phyloP scores from a whole-genome alignment of 2,888 invertebrate genomes.

The Apodemia hepburni region DNA sequence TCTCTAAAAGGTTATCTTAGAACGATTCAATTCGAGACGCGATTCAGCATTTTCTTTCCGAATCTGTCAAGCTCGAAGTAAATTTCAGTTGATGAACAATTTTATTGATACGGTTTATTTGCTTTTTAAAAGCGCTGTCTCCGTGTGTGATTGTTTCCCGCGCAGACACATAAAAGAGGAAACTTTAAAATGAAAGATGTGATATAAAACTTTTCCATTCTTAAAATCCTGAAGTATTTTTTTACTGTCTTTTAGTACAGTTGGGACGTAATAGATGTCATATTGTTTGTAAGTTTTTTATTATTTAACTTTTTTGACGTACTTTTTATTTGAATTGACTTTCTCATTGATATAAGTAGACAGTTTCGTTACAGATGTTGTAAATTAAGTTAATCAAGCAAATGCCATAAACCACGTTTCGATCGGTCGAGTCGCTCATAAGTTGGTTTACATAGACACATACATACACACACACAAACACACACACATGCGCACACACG shows the following conservation, averaged over 20 bases:
- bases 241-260: background rate
- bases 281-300: too few species aligned
- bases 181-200: slow-evolving; percentile 38
- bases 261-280: too few species aligned
- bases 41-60: slow-evolving; percentile 15
- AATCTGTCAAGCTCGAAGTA: slow-evolving; percentile 24
- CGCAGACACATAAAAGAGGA: slow-evolving; percentile 21
- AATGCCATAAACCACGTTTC: too few species aligned
- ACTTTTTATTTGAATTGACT: too few species aligned
- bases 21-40: slow-evolving; percentile 24
- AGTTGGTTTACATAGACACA: too few species aligned
- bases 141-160: slow-evolving; percentile 21
- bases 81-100: slow-evolving; percentile 50
- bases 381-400: too few species aligned
- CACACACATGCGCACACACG: too few species aligned
- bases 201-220: slow-evolving; percentile 42
- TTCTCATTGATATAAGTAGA: too few species aligned
- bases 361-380: too few species aligned
- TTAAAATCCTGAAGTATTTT: slow-evolving; percentile 36
- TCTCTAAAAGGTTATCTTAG: background rate
- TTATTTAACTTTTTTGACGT: too few species aligned
- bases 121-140: slow-evolving; percentile 42
- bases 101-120: slow-evolving; percentile 51
- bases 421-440: too few species aligned
- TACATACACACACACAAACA: too few species aligned